Evolutionary conservation across 2,797 vertebrate genomes (phyloP).

Genomic region (Anisognathus igniventris): DNA sequence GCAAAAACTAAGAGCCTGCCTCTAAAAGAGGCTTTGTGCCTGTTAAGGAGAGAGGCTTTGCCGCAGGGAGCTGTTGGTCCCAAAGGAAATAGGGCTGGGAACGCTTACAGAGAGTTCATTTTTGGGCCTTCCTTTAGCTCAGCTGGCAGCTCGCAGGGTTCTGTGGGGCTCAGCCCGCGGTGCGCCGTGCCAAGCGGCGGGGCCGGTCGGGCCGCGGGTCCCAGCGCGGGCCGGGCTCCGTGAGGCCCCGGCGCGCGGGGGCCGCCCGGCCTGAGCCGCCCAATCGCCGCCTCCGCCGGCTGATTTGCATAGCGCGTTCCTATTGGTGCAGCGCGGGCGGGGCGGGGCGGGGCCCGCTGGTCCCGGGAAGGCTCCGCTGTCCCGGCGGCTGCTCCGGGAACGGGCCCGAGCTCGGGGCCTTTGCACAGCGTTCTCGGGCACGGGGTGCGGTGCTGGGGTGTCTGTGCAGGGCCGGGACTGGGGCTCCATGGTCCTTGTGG

Average conservation of each 20-base stretch:
- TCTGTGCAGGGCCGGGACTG: neutral
- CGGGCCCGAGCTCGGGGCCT: neutral
- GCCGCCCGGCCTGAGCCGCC: neutral
- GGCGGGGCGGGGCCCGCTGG: neutral
- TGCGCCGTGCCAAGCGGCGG: neutral
- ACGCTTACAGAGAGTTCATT: neutral
- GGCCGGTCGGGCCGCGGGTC: no score
- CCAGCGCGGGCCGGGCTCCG: neutral
- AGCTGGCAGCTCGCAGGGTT: no score
- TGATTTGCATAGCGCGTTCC: neutral
- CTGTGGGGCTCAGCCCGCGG: neutral
- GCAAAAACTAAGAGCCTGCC: neutral
- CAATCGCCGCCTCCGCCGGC: neutral
- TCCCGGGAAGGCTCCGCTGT: no score
- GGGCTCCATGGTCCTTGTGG: neutral
- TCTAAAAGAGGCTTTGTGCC: neutral
- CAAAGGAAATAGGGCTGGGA: neutral
- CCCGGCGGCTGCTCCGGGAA: neutral
- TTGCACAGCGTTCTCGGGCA: neutral
- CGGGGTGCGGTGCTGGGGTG: accelerated
- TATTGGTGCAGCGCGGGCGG: neutral
- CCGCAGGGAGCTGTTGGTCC: neutral
- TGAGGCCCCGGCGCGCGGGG: neutral
- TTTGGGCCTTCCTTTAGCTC: neutral
- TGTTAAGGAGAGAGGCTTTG: neutral